Base-by-base conservation (phyloP, 2,113 vertebrate genomes). In the Oxyura jamaicensis region DNA sequence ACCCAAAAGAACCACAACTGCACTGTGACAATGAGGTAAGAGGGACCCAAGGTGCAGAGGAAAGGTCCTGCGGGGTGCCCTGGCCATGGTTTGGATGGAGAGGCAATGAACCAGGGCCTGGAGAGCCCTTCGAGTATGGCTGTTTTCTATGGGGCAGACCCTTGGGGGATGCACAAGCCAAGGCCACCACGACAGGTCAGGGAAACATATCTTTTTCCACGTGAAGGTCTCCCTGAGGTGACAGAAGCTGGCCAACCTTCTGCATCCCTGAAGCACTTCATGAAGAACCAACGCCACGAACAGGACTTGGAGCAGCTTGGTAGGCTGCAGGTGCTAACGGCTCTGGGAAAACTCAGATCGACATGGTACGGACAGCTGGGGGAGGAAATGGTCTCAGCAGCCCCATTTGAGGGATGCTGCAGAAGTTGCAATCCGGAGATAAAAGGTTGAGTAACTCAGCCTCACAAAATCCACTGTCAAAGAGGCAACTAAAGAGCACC, bases 361-460 rank as follows among this genome's bases (percentile, higher is more conserved):
- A 28, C 4, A 9, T 3, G 8, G 55, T 21, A 74, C n/a, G 33
- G 63, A 0, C 36, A 46, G 7, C 8, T 35, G 25, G 53, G 65
- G 77, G 67, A 67, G 28, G 59, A 42, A 84, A 80, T 7, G 29
- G 26, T n/a, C 53, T 31, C 39, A 75, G 68, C 17, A 80, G 50
- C 29, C 23, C 26, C 0, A 0, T 36, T 5, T 29, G 39, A 75
- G 35, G 39, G 56, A 28, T 0, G 2, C 29, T 41, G 35, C 1
- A 1, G 20, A 83, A 74, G 60, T 3, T 35, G 52, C n/a, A 59
- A 87, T 36, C 8, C 11, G 53, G 33, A 55, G 22, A 35, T 36
- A 73, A 63, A 86, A n/a, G 42, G 10, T 22, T 25, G 44, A n/a
- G 39, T 7, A 53, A 48, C n/a, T 44, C 56, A 52, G 60, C 7